These are phyloP conservation scores for Aleiodes leptofemur DNA, from an alignment of 2,888 invertebrate species.

Conservation along the genomic window DNA sequence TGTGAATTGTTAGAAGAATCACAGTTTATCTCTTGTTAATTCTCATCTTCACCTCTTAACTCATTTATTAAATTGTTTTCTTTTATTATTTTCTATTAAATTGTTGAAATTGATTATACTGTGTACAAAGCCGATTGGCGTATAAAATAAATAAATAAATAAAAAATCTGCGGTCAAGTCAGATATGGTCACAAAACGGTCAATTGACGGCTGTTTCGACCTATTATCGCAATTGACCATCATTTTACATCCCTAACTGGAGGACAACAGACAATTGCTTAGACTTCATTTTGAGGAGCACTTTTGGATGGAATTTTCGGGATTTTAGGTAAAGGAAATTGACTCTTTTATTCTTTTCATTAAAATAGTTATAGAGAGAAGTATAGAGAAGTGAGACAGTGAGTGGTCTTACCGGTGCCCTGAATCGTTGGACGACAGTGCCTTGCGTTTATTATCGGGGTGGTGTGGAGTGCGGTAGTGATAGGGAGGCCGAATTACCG, in stretches of 20 bases:
- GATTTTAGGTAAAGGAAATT: not conserved
- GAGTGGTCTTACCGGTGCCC: conserved; percentile 70
- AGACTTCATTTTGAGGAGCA: not conserved
- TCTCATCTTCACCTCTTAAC: too few species aligned
- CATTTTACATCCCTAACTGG: not conserved
- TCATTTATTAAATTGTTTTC: too few species aligned
- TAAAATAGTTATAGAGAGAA: conserved; percentile 54
- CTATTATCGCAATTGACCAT: too few species aligned
- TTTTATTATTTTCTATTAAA: too few species aligned
- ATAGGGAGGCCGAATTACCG: conserved; percentile 74
- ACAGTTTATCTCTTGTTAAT: too few species aligned
- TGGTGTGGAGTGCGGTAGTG: conserved; percentile 74
- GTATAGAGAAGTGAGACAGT: conserved; percentile 55
- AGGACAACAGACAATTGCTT: not conserved
- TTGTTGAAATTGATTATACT: too few species aligned
- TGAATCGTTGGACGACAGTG: conserved; percentile 69
- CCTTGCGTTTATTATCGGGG: conserved; percentile 72
- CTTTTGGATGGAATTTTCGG: not conserved
- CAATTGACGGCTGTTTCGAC: too few species aligned
- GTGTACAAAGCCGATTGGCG: too few species aligned
- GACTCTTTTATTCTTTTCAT: not conserved
- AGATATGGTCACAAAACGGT: too few species aligned
- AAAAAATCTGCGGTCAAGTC: too few species aligned
- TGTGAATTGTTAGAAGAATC: too few species aligned
- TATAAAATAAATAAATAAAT: too few species aligned